Conservation (phyloP, 1,140 invertebrate genomes). For the Drosophila sulfurigaster region DNA sequence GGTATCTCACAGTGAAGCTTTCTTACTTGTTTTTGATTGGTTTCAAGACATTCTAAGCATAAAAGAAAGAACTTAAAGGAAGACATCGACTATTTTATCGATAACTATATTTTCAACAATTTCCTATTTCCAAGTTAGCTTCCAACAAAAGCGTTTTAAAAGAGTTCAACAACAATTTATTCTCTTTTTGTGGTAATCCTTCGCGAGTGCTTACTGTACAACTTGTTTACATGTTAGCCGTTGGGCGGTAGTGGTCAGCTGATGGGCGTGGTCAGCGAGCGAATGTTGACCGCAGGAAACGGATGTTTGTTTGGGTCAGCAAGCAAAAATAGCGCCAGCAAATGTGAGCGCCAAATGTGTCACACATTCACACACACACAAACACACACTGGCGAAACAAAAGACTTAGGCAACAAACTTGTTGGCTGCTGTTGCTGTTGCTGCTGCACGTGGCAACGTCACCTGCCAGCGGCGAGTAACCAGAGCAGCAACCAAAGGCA, state of each 20-base stretch:
- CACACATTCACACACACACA: slow-evolving; percentile 47
- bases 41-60: no score
- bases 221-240: not conserved
- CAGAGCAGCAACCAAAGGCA: not conserved
- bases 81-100: no score
- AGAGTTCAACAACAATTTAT: no score
- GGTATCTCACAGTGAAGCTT: no score
- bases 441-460: slow-evolving; percentile 47
- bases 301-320: slow-evolving; percentile 77
- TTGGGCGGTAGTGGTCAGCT: not conserved
- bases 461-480: slow-evolving; percentile 1
- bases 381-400: slow-evolving; percentile 25
- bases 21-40: no score
- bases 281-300: slow-evolving; percentile 69
- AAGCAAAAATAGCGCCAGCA: slow-evolving; percentile 23
- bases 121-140: no score
- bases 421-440: slow-evolving; percentile 15
- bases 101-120: no score
- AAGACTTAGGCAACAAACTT: slow-evolving; percentile 69
- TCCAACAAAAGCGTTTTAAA: no score
- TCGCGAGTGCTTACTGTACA: slow-evolving; percentile 14
- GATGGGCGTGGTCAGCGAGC: slow-evolving; percentile 38
- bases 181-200: no score
- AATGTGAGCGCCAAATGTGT: slow-evolving; percentile 53
- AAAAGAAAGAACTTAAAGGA: no score